These are phyloP conservation scores for Trissolcus brochymenae DNA, from an alignment of 2,888 invertebrate species.

Conservation along the genomic window DNA sequence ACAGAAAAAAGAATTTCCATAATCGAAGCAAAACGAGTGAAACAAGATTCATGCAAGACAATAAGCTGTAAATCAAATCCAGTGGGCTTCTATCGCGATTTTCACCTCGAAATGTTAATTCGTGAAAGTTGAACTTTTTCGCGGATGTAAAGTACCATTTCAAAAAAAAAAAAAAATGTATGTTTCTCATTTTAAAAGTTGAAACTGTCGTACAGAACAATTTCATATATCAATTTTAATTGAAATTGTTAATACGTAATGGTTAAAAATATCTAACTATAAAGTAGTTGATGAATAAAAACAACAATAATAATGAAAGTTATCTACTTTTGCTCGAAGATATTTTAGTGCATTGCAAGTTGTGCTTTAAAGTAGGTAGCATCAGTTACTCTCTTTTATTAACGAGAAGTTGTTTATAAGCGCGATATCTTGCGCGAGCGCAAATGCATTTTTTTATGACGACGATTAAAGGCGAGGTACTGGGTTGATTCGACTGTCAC, in stretches of 20 bases:
- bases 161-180: not conserved
- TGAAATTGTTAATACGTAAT: not conserved
- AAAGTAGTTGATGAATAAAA: not conserved
- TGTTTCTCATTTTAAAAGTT: not conserved
- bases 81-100: conserved; percentile 6
- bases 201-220: not conserved
- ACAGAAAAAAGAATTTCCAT: conserved; percentile 33
- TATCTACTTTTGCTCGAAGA: not conserved
- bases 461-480: conserved; percentile 35
- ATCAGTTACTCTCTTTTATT: conserved; percentile 27
- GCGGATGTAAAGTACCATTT: not conserved
- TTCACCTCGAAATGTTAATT: not conserved
- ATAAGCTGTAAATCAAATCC: conserved; percentile 25
- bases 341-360: not conserved
- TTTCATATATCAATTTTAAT: not conserved
- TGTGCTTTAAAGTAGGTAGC: not conserved
- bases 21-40: conserved; percentile 36
- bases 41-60: conserved; percentile 12
- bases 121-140: not conserved
- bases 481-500: conserved; percentile 42
- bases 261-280: not conserved
- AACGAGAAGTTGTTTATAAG: conserved; percentile 31
- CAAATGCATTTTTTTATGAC: conserved; percentile 41
- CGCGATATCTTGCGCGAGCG: conserved; percentile 17
- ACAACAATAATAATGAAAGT: not conserved